Conservation (phyloP, 2,888 invertebrate species). For the Lithophane leautieri region DNA sequence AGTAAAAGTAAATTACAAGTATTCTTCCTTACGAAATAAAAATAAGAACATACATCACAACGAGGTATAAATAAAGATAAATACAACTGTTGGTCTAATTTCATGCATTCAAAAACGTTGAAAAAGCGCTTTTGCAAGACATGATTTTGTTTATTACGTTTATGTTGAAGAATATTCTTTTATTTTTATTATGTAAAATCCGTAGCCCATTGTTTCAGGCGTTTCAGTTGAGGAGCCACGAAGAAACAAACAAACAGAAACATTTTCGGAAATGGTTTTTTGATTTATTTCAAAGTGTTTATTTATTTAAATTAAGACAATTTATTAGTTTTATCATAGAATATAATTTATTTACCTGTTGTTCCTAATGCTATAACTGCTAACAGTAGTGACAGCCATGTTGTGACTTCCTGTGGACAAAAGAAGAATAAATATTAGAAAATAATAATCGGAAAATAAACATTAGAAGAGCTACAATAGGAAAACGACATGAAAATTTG, state of each 20-base stretch:
- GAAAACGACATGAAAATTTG: not conserved
- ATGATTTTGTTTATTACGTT: not conserved
- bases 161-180: not conserved
- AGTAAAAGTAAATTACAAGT: too few species aligned
- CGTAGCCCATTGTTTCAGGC: not conserved
- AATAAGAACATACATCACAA: not conserved
- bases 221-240: too few species aligned
- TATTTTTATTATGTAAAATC: not conserved
- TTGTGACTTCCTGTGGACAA: slow-evolving; percentile 83
- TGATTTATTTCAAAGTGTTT: too few species aligned
- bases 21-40: too few species aligned
- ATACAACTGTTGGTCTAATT: not conserved
- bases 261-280: too few species aligned
- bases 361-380: slow-evolving; percentile 82
- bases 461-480: not conserved
- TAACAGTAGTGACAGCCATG: slow-evolving; percentile 80
- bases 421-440: slow-evolving; percentile 48
- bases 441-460: not conserved
- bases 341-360: slow-evolving; percentile 74
- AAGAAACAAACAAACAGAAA: too few species aligned
- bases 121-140: not conserved
- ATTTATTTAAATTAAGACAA: too few species aligned
- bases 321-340: too few species aligned
- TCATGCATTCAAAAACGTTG: not conserved
- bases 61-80: not conserved